phyloP scores from a whole-genome alignment of 2,113 vertebrate genomes.

The Ia io region DNA sequence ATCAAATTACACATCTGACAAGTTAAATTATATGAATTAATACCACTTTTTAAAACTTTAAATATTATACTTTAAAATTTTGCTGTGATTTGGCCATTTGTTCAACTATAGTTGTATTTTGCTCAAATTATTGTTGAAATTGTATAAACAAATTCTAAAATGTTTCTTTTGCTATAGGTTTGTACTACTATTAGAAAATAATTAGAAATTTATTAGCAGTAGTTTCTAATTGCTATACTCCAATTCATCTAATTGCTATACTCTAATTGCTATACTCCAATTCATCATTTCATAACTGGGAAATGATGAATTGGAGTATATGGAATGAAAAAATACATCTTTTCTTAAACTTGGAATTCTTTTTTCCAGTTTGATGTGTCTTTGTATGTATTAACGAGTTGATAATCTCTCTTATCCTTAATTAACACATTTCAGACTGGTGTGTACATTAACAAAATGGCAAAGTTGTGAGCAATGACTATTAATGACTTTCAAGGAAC shows the following conservation, averaged over 20 bases:
- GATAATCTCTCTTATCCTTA: not conserved
- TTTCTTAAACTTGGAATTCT: not conserved
- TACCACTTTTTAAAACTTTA: not conserved
- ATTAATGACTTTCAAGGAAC: not conserved
- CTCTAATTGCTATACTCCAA: too few species aligned
- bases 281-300: not conserved
- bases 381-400: not conserved
- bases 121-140: not conserved
- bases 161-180: not conserved
- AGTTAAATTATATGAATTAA: constrained; percentile 10
- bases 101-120: not conserved
- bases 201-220: not conserved
- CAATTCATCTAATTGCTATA: too few species aligned
- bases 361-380: not conserved
- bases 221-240: not conserved
- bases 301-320: not conserved
- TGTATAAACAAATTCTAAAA: not conserved
- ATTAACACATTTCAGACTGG: constrained; percentile 13
- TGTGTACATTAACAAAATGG: not conserved
- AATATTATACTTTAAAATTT: not conserved
- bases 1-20: not conserved
- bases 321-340: not conserved
- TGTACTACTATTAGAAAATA: not conserved
- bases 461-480: not conserved
- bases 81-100: not conserved